Percentiles rank a stretch among this genome's conserved stretches.
These are phyloP conservation scores for Pilophorus perplexus DNA, from an alignment of 2,888 invertebrate species.

Conservation along the genomic window DNA sequence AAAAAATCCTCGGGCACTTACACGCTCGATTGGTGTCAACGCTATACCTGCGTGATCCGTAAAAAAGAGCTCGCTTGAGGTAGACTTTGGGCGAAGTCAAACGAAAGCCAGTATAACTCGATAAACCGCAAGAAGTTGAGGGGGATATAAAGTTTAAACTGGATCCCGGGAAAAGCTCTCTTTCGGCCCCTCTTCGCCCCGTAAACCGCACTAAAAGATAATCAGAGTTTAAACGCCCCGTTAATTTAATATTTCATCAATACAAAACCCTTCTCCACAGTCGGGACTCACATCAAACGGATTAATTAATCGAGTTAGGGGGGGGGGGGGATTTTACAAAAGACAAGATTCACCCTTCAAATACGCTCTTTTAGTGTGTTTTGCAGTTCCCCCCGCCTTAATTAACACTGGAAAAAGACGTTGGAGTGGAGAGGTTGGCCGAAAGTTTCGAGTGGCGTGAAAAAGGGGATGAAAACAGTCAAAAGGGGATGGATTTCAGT, in stretches of 20 bases:
- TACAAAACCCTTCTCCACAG: slow-evolving; percentile 17
- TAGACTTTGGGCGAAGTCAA: no score
- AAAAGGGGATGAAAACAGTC: no score
- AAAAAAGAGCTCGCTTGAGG: no score
- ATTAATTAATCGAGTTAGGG: slow-evolving; percentile 34
- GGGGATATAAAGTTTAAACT: slow-evolving; percentile 4
- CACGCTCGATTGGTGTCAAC: no score
- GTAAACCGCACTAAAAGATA: slow-evolving; percentile 15
- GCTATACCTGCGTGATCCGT: no score
- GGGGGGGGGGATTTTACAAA: slow-evolving; percentile 20
- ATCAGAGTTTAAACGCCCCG: slow-evolving; percentile 30
- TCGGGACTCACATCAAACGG: slow-evolving; percentile 28
- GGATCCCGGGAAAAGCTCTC: background rate
- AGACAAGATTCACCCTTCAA: no score
- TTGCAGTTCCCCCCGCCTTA: slow-evolving; percentile 19
- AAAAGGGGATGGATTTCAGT: no score
- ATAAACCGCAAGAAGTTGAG: no score
- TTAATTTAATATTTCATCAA: slow-evolving; percentile 36
- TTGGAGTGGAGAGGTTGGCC: background rate
- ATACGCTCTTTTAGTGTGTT: slow-evolving; percentile 25
- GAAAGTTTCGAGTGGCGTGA: slow-evolving; percentile 1
- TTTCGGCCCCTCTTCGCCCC: background rate
- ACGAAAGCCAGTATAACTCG: no score
- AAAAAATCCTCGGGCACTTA: no score
- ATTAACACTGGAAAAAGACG: slow-evolving; percentile 32